phyloP scores from a whole-genome alignment of 2,888 invertebrate genomes.

The Sesamia inferens region DNA sequence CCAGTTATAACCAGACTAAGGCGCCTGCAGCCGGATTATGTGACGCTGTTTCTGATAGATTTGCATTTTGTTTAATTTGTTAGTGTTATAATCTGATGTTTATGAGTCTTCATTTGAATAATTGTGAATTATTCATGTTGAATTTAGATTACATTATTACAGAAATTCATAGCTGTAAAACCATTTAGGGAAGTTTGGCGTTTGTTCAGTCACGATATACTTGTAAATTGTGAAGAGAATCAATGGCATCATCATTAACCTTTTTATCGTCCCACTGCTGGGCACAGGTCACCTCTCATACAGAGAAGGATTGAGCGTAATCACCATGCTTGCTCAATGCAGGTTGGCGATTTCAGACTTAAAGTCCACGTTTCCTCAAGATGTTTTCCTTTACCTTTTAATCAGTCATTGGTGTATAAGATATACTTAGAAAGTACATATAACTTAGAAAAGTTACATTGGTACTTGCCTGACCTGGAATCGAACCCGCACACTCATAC shows the following conservation, averaged over 20 bases:
- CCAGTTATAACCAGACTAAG: slow-evolving; percentile 64
- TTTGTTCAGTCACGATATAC: neutral
- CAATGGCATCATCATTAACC: neutral
- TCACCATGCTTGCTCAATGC: no score
- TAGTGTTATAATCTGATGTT: slow-evolving; percentile 43
- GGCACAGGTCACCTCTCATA: no score
- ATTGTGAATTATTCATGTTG: slow-evolving; percentile 42
- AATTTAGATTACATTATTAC: slow-evolving; percentile 33
- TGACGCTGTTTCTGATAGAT: slow-evolving; percentile 56
- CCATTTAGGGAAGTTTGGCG: slow-evolving; percentile 5
- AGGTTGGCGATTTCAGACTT: no score
- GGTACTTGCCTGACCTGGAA: no score
- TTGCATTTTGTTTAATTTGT: slow-evolving; percentile 57
- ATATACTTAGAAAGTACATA: no score
- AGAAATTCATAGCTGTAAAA: slow-evolving; percentile 25
- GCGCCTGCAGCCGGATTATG: slow-evolving; percentile 59
- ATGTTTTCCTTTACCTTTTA: no score
- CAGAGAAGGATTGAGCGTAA: no score
- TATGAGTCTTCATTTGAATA: slow-evolving; percentile 33
- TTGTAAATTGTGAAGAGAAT: neutral
- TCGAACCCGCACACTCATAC: no score
- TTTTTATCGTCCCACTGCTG: no score
- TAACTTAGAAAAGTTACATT: no score
- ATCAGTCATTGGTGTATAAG: no score
- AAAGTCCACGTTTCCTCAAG: no score